phyloP scores from a whole-genome alignment of 2,888 invertebrate genomes.

The Neoitamus cyanurus region DNA sequence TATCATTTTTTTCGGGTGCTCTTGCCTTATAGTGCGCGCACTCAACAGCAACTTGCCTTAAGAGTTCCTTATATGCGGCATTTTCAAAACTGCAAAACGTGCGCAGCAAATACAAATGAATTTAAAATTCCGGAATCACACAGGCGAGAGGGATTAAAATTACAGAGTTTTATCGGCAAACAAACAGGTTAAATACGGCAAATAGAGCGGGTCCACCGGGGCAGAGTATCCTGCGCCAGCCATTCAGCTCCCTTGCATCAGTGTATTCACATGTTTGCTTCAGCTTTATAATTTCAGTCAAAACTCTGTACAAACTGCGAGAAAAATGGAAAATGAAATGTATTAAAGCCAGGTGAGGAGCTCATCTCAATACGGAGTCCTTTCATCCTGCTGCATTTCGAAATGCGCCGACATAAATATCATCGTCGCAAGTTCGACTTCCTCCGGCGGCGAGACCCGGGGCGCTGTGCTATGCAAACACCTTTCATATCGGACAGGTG shows the following conservation, averaged over 20 bases:
- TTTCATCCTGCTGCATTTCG: not conserved
- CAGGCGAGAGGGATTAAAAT: not conserved
- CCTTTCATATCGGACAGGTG: constrained; percentile 12
- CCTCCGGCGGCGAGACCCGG: not conserved
- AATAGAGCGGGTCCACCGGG: not conserved
- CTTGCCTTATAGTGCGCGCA: not conserved
- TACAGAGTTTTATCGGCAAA: not conserved
- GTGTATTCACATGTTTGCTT: not conserved
- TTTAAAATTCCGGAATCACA: not conserved
- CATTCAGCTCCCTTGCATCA: not conserved
- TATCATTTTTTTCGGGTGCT: not conserved
- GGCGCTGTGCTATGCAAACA: not conserved
- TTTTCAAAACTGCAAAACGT: not conserved
- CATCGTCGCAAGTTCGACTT: not conserved
- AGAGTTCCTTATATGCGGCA: not conserved
- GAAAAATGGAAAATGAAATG: not conserved
- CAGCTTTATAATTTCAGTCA: not conserved
- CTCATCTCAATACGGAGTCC: not conserved
- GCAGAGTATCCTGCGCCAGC: not conserved
- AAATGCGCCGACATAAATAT: constrained; percentile 1
- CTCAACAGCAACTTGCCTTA: not conserved
- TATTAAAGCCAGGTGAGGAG: not conserved
- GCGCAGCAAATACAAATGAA: not conserved
- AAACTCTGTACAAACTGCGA: not conserved
- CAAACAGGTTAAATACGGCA: not conserved